A percentile compares a stretch with the other conserved stretches of the same genome.
These are phyloP conservation scores for Uromys caudimaculatus DNA, from an alignment of 2,797 vertebrate species.

Conservation along the genomic window DNA sequence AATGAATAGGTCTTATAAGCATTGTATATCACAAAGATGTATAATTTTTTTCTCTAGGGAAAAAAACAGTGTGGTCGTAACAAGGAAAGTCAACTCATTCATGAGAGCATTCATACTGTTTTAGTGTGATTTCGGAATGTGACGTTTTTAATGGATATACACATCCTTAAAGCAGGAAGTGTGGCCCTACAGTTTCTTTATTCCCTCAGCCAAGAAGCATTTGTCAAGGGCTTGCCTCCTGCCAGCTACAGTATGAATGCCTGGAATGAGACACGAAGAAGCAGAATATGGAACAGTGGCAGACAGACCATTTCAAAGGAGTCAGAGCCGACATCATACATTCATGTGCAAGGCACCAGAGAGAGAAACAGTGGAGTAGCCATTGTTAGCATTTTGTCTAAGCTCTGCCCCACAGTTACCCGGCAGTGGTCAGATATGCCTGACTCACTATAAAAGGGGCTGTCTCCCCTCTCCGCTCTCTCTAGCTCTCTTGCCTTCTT, in stretches of 20 bases:
- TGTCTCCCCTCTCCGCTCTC: no score
- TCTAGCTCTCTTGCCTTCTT: no score
- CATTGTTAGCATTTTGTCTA: no score
- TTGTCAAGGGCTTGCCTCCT: background rate
- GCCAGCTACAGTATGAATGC: background rate
- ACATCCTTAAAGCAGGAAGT: background rate
- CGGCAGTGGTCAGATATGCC: no score
- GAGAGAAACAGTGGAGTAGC: background rate
- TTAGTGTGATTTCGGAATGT: background rate
- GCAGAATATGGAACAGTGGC: background rate
- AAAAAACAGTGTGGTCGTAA: background rate
- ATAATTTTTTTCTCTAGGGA: background rate
- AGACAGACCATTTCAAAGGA: background rate
- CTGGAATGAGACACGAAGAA: background rate
- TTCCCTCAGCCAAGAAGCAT: background rate
- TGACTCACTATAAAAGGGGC: no score
- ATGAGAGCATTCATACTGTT: background rate
- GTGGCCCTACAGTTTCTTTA: background rate
- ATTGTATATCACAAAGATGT: background rate
- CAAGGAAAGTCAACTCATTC: background rate
- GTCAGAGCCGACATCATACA: background rate
- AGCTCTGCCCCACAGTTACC: no score
- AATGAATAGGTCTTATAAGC: conserved; percentile 1
- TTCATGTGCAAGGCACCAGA: background rate
- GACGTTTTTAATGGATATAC: conserved; percentile 19